Conservation (phyloP, 2,797 vertebrate genomes). For the Emys orbicularis region DNA sequence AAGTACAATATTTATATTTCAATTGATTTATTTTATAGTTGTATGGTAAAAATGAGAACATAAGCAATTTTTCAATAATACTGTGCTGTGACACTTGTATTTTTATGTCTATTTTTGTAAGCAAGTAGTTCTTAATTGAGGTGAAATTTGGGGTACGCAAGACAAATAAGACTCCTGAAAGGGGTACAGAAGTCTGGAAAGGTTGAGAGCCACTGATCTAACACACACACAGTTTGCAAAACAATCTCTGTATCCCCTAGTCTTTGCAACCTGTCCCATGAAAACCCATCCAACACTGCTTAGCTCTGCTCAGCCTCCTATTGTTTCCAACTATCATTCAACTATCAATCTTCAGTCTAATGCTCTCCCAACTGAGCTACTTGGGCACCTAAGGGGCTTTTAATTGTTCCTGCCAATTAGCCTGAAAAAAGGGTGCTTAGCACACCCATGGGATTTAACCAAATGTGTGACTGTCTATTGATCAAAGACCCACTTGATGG, state of each 20-base stretch:
- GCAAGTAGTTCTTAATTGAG: too few species aligned
- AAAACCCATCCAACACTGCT: not conserved
- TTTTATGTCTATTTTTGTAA: too few species aligned
- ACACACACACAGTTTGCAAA: not conserved
- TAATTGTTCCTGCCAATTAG: not conserved
- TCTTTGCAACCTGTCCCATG: not conserved
- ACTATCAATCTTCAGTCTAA: slow-evolving; percentile 79
- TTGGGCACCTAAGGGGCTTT: not conserved
- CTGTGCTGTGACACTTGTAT: too few species aligned
- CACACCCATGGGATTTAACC: not conserved
- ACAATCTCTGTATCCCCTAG: not conserved
- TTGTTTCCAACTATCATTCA: not conserved
- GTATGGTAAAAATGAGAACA: too few species aligned
- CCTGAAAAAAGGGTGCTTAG: not conserved
- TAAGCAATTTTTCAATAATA: too few species aligned
- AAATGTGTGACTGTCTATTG: not conserved
- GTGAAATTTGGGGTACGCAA: too few species aligned
- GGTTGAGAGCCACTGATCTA: not conserved
- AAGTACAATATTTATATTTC: too few species aligned
- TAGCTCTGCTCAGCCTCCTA: not conserved
- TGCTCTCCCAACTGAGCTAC: slow-evolving; percentile 85
- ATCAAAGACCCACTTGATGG: not conserved
- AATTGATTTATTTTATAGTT: too few species aligned
- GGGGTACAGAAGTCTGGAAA: too few species aligned
- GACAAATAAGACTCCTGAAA: too few species aligned